Base-by-base conservation (phyloP, 2,113 vertebrate genomes). In the Rhinolophus sinicus region DNA sequence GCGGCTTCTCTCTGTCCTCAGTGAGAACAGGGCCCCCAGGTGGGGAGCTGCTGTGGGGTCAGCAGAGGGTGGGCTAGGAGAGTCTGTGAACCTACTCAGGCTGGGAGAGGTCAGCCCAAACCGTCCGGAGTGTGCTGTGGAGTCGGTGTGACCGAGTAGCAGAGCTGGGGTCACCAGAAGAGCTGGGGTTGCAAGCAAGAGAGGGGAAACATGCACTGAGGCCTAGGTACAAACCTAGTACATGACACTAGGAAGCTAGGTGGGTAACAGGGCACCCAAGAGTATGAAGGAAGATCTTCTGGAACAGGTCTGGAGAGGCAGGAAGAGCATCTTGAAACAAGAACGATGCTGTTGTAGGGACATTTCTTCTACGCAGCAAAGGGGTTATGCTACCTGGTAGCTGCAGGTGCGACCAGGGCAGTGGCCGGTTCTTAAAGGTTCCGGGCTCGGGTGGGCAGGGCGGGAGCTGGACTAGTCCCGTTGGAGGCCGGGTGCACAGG, bases 401-500 rank as follows among this genome's bases (percentile, higher is more conserved):
- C 72, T 62, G 88, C 81, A 44, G 77, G 35, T 2, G 73, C 76
- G 3, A 82, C 90, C 80, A 28, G 44, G 47, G 4, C 0, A 50
- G 11, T 6, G 87, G 65, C 9, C 1, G 26, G 18, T 21, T 47
- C 88, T 73, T 94, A 98, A 60, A 97, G 96, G 93, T 97, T 97
- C 85, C 88, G 93, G 0, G 97, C 89, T 11, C 95, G 88, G 11
- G 93, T 35, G 44, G 97, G 97, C 94, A 97, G 80, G 44, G 96
- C 73, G 0, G 95, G 96, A 1, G 97, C 82, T 0, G 96, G 78
- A 50, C 82, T 33, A 24, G 95, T 78, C 88, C 97, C 95, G 0
- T 0, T 93, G 56, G 96, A 91, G 62, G 97, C 96, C 0, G 97
- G 97, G 47, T 98, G 97, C 94, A 97, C 97, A 0, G 97, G 97